Evolutionary conservation across 35 echinoderm and acorn worm genomes (phyloP).

Genomic region (Stichopus chloronotus): DNA sequence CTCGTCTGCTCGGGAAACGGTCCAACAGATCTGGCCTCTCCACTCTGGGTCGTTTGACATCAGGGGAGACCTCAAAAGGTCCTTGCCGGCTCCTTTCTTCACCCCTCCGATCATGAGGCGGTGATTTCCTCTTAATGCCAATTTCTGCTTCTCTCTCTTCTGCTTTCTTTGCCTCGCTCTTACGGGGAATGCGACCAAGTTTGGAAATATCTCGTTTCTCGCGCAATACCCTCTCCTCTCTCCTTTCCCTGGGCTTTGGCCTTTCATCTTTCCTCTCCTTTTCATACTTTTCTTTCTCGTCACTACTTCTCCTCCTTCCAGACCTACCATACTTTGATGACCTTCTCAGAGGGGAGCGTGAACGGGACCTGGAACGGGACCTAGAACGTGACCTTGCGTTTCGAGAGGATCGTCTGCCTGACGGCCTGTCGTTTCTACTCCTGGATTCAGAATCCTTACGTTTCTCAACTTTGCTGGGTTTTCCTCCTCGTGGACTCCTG

Average conservation of each 20-base stretch:
- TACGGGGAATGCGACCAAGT: conserved; percentile 39
- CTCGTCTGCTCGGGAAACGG: not conserved
- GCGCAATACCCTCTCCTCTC: conserved; percentile 18
- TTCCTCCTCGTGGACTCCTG: conserved; percentile 23
- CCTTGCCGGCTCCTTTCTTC: not conserved
- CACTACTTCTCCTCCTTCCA: conserved; percentile 34
- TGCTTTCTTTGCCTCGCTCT: conserved; percentile 7
- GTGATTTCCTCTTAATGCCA: not conserved
- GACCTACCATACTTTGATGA: conserved; percentile 38
- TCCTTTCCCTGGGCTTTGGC: conserved; percentile 23
- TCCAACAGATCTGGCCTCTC: not conserved
- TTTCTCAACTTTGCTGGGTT: conserved; percentile 26
- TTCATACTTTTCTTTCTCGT: conserved; percentile 49
- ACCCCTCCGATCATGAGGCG: conserved; percentile 46
- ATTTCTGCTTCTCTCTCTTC: conserved; percentile 22
- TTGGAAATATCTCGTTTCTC: conserved; percentile 38
- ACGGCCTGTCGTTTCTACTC: not conserved
- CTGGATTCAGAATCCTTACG: conserved; percentile 30
- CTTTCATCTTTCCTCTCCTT: conserved; percentile 37
- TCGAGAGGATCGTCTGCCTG: not conserved
- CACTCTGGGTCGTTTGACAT: not conserved
- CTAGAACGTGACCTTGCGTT: conserved; percentile 12
- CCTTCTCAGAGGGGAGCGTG: conserved; percentile 55
- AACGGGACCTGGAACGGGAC: conserved; percentile 45
- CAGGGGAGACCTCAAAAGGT: not conserved